Evolutionary conservation across 2,888 invertebrate genomes (phyloP), one percentile per base, ranked within the genome.

Genomic region (Lepeophtheirus nordmannii): DNA sequence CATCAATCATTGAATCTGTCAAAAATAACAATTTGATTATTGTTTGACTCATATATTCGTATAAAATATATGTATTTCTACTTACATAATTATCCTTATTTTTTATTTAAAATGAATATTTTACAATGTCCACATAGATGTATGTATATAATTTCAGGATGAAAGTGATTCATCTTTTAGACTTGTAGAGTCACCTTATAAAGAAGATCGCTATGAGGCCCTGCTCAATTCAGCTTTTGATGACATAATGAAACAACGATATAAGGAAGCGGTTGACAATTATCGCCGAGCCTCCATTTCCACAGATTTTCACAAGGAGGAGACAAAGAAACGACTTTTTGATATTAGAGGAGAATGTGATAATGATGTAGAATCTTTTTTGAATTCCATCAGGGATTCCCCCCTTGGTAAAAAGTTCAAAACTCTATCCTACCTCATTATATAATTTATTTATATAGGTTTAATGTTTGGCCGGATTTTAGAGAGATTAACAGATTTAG

Each of bases 161-260:
- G 53, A 46, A 46, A 17, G 17, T 46, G 53, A 5, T 8, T 46
- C 53, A 46, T 46, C 17, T 46, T 30, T 30, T 30, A 30, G 30
- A 30, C 5, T 8, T 46, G n/a, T 17, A 46, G 53, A 17, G 8
- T n/a, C n/a, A 1, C 2, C 14, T 17, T 17, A 3, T n/a, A 46
- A 46, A 46, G 53, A 46, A 8, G 53, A 46, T 46, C 53, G 53
- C 53, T 46, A 46, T 46, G 53, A 46, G n/a, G 53, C 53, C 14
- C 8, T 46, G n/a, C 53, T 46, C 2, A 46, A 46, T 17, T 46
- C 53, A 5, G 53, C 53, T 8, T 46, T 46, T 17, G 53, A 46
- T 17, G 53, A 46, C 53, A n/a, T 46, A 2, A 46, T 46, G 53
- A 1, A 14, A 8, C 53, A 46, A n/a, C 53, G 53, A 46, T 17